Base-by-base conservation (phyloP, 2,888 invertebrate genomes). In the Dynastes tityus region DNA sequence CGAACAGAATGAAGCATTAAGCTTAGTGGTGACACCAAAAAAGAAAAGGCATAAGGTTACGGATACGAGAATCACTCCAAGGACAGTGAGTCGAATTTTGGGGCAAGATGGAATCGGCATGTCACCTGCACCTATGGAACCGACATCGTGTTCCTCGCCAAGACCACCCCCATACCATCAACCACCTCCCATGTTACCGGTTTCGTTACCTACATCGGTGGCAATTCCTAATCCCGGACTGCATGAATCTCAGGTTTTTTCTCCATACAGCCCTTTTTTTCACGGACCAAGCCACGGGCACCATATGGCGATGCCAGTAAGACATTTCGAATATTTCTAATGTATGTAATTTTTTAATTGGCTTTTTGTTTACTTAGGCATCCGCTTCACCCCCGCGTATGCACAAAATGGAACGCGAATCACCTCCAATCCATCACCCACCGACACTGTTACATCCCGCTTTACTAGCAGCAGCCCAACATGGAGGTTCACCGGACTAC, bases 41-140 rank as follows among this genome's bases (percentile, higher is more conserved):
- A 98, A 98, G 91, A 98, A 98, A 90, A 92, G 98, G 77, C 98
- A 98, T 87, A 98, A 98, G 95, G 96, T 98, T 85, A 98, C 98
- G 53, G 97, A 97, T 87, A 97, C 97, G 76, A 92, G 97, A 84
- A 96, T 97, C 83, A 97, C 97, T 49, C 97, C 97, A 29, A 92
- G 97, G 82, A 96, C 97, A 70, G 96, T 97, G 65, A 96, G 96
- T 88, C 92, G 97, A 82, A 94, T 97, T 83, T 89, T 97, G 84
- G 96, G 89, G 16, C 94, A 95, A 87, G 96, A 96, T 84, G 95
- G 95, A 67, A 92, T 93, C 84, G 93, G 93, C 76, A 93, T 94
- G 84, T 93, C 94, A 80, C 92, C 93, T 76, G 92, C 87, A 49
- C 84, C 85, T 71, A 91, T 87, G 90, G 95, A 87, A 92, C 94